A percentile compares a stretch with the other conserved stretches of the same genome.
phyloP scores from a whole-genome alignment of 2,888 invertebrate species.

The Lasioglossum vierecki region DNA sequence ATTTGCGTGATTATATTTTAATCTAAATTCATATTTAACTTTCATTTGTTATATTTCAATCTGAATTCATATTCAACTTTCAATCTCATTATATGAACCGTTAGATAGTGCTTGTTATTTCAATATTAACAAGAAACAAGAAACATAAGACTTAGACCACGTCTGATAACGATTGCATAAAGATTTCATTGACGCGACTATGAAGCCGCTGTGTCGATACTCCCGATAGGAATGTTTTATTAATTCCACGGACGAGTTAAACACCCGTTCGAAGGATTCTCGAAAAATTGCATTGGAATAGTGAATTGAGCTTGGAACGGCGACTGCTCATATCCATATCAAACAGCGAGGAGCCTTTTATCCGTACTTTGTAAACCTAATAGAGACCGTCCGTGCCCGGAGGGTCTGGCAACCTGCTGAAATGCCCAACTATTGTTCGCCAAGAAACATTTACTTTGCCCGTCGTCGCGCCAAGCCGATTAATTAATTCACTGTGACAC shows the following conservation, averaged over 20 bases:
- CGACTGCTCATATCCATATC: slow-evolving; percentile 60
- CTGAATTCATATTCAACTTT: too few species aligned
- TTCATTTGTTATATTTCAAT: too few species aligned
- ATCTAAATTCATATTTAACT: too few species aligned
- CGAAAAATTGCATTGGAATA: slow-evolving; percentile 31
- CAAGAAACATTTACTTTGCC: slow-evolving; percentile 38
- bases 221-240: not conserved
- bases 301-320: slow-evolving; percentile 35
- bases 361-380: slow-evolving; percentile 46
- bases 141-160: not conserved
- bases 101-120: too few species aligned
- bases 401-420: slow-evolving; percentile 27
- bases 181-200: not conserved
- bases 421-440: slow-evolving; percentile 12
- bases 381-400: slow-evolving; percentile 31
- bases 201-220: not conserved
- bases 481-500: slow-evolving; percentile 24
- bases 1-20: too few species aligned
- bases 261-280: not conserved
- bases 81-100: too few species aligned
- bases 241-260: slow-evolving; percentile 8
- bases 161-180: not conserved
- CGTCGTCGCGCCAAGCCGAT: slow-evolving; percentile 10
- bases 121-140: too few species aligned
- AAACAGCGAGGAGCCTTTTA: slow-evolving; percentile 50